Percentiles rank a stretch among this genome's conserved stretches.
phyloP scores from a whole-genome alignment of 2,888 invertebrate species.

The Disparrhopalites patrizii region DNA sequence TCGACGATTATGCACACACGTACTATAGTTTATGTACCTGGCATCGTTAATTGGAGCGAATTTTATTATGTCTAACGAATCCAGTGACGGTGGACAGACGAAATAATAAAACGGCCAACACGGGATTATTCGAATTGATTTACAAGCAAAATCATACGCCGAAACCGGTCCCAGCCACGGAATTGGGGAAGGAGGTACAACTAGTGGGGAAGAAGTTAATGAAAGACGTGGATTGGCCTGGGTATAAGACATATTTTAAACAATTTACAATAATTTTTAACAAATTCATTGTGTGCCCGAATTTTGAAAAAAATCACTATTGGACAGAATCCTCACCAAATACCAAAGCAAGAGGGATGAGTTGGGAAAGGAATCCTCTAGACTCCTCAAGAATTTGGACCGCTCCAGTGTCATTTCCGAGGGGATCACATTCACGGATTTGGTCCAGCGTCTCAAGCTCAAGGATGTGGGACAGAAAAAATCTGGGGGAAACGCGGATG shows the following conservation, averaged over 20 bases:
- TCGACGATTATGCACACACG: background rate
- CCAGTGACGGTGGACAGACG: slow-evolving; percentile 73
- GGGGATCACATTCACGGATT: slow-evolving; percentile 38
- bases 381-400: background rate
- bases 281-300: too few species aligned
- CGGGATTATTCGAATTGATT: slow-evolving; percentile 74
- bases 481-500: too few species aligned
- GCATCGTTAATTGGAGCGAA: background rate
- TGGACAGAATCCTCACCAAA: too few species aligned
- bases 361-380: background rate
- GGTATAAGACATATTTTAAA: too few species aligned
- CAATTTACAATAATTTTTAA: too few species aligned
- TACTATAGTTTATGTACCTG: background rate
- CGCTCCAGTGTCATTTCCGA: background rate
- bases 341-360: background rate
- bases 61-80: background rate
- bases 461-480: slow-evolving; percentile 14
- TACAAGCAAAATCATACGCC: slow-evolving; percentile 62
- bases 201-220: slow-evolving; percentile 38
- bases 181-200: slow-evolving; percentile 36
- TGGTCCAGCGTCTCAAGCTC: slow-evolving; percentile 39
- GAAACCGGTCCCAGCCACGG: slow-evolving; percentile 31
- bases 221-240: slow-evolving; percentile 43
- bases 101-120: slow-evolving; percentile 67
- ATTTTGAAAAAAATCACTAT: too few species aligned